These are phyloP conservation scores for Oreotragus oreotragus DNA, from an alignment of 2,113 vertebrate species.

Conservation along the genomic window DNA sequence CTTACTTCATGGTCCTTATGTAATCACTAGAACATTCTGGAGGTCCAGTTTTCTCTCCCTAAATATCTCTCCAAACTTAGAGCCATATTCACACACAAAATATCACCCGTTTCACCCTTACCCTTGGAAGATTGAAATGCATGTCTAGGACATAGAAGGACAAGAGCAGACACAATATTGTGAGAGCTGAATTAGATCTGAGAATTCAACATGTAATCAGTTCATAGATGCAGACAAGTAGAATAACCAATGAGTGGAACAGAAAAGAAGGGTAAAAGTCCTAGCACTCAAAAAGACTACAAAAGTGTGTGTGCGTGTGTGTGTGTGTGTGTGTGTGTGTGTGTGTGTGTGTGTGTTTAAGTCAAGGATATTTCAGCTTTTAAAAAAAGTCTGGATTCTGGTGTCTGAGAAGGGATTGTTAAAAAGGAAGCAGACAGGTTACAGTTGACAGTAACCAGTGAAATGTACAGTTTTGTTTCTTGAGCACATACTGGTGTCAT, in stretches of 20 bases:
- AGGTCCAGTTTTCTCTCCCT: neutral
- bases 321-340: neutral
- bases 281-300: neutral
- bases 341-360: neutral
- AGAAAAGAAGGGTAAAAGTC: neutral
- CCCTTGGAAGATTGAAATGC: neutral
- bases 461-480: neutral
- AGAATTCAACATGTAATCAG: neutral
- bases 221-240: neutral
- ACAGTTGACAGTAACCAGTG: too few relatives aligned
- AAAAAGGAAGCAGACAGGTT: neutral
- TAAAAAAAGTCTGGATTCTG: neutral
- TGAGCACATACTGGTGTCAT: neutral
- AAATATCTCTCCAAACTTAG: neutral
- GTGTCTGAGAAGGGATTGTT: neutral
- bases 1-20: neutral
- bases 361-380: neutral
- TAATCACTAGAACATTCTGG: neutral
- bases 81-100: neutral
- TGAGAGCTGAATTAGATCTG: neutral
- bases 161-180: neutral
- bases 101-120: neutral
- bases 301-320: neutral
- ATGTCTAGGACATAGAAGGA: rapidly evolving
- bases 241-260: neutral